Evolutionary conservation across 2,888 invertebrate genomes (phyloP).

Genomic region (Flexamia atlantica): DNA sequence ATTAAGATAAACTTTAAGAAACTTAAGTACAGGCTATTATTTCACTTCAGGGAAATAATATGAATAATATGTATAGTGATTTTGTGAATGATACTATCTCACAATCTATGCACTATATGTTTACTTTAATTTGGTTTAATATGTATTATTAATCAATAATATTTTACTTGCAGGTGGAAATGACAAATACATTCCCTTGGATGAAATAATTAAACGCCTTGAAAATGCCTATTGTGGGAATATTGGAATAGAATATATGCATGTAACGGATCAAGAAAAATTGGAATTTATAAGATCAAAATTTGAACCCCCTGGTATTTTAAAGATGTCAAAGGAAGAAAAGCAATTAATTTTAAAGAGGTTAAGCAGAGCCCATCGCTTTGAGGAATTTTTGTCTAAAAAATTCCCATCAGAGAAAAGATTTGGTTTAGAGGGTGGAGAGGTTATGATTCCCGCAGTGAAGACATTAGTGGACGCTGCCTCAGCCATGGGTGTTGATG

Average conservation of each 20-base stretch:
- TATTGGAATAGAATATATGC: constrained; percentile 89
- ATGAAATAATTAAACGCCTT: constrained; percentile 83
- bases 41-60: too few species aligned
- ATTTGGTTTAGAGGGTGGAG: constrained; percentile 88
- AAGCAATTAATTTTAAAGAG: constrained; percentile 83
- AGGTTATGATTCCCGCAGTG: constrained; percentile 87
- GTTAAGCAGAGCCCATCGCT: constrained; percentile 77
- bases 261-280: constrained; percentile 83
- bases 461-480: constrained; percentile 85
- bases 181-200: constrained; percentile 78
- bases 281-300: constrained; percentile 83
- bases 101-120: too few species aligned
- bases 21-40: too few species aligned
- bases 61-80: too few species aligned
- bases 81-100: too few species aligned
- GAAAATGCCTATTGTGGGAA: constrained; percentile 84
- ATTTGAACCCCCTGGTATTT: constrained; percentile 82
- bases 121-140: too few species aligned
- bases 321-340: constrained; percentile 78
- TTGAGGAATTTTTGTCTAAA: constrained; percentile 85
- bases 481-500: constrained; percentile 82
- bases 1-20: too few species aligned
- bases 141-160: too few species aligned
- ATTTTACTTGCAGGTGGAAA: constrained; percentile 76
- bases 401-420: constrained; percentile 90